A percentile compares a stretch with the other conserved stretches of the same genome.
phyloP scores from a whole-genome alignment of 2,113 vertebrate genomes.

The Cyprinus carpio region DNA sequence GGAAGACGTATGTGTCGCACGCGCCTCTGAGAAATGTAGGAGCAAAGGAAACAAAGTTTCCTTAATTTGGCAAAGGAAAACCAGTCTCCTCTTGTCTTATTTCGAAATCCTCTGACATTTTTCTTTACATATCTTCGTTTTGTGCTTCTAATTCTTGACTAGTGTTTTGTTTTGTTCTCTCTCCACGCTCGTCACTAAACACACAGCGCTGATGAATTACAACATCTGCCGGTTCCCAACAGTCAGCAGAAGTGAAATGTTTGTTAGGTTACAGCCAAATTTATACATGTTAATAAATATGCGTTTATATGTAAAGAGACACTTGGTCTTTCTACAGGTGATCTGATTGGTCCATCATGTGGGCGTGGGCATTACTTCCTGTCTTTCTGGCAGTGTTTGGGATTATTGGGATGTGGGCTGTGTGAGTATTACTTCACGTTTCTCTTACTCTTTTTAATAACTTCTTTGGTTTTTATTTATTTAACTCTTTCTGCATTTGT shows the following conservation, averaged over 20 bases:
- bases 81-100: no score
- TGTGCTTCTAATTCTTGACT: no score
- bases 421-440: slow-evolving; percentile 62
- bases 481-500: slow-evolving; percentile 14
- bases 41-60: no score
- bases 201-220: no score
- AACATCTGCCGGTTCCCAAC: no score
- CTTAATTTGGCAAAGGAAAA: no score
- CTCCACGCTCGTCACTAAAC: no score
- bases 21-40: no score
- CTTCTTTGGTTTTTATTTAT: neutral
- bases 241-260: neutral
- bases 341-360: slow-evolving; percentile 58
- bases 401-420: slow-evolving; percentile 63
- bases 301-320: neutral
- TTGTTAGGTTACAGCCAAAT: neutral
- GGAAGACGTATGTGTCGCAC: no score
- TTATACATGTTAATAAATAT: neutral
- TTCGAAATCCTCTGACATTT: no score
- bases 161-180: no score
- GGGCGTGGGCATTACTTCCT: slow-evolving; percentile 70
- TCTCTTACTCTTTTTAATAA: neutral
- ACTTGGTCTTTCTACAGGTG: slow-evolving; percentile 18
- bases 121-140: no score
- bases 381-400: slow-evolving; percentile 61